These are phyloP conservation scores for Batillaria attramentaria DNA, from an alignment of 1,140 invertebrate species.

Conservation along the genomic window DNA sequence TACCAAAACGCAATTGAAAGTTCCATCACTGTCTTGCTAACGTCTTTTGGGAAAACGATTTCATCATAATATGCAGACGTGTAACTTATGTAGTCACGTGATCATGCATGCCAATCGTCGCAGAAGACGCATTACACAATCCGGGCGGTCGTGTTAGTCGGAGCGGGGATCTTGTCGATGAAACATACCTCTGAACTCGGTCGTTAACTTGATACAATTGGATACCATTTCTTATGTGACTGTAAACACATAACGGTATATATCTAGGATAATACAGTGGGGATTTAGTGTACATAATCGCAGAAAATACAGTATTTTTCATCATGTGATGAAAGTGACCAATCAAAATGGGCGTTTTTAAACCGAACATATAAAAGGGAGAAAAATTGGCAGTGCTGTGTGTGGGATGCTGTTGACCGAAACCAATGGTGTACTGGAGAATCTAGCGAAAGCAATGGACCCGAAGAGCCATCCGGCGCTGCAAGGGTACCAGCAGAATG, in stretches of 20 bases:
- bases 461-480: slow-evolving; percentile 71
- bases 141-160: slow-evolving; percentile 8
- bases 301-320: slow-evolving; percentile 22
- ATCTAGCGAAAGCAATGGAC: slow-evolving; percentile 70
- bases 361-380: slow-evolving; percentile 42
- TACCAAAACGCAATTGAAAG: too few relatives aligned
- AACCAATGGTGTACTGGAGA: slow-evolving; percentile 57
- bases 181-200: slow-evolving; percentile 12
- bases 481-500: slow-evolving; percentile 68
- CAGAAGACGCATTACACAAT: slow-evolving; percentile 17
- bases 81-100: too few relatives aligned
- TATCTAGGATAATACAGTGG: too few relatives aligned
- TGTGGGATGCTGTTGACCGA: slow-evolving; percentile 61
- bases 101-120: slow-evolving; percentile 4
- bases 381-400: slow-evolving; percentile 13
- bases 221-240: too few relatives aligned
- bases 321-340: slow-evolving; percentile 68
- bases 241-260: too few relatives aligned
- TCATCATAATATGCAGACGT: too few relatives aligned
- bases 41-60: too few relatives aligned
- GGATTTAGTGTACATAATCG: slow-evolving; percentile 17
- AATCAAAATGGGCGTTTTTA: slow-evolving; percentile 66
- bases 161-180: neutral
- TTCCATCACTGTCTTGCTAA: too few relatives aligned
- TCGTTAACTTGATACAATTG: too few relatives aligned